Base-by-base conservation (phyloP, 2,113 vertebrate genomes). In the Vulpes vulpes region DNA sequence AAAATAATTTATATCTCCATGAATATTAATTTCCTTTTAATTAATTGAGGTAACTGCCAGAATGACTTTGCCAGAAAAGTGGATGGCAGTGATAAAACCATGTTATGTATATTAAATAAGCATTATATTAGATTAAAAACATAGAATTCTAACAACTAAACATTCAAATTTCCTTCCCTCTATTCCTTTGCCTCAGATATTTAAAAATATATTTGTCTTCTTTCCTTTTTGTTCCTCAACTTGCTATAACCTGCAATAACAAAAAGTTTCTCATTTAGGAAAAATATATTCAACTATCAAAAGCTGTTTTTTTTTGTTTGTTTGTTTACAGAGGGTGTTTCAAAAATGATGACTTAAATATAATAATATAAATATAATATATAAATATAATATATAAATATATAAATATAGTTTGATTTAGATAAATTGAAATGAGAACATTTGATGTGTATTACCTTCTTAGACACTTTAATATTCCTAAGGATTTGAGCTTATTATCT, bases 11-110 rank as follows among this genome's bases (percentile, higher is more conserved):
- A 23, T 76, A 80, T 81, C 81, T 59, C 12, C 10, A 55, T 76
- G 22, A 78, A 49, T 90, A 64, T 76, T 78, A 62, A 93, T 67
- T 89, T 94, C 7, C 65, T 92, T 87, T 15, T n/a, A 93, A 43
- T 32, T 80, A 73, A 73, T 65, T 93, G 49, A 80, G 43, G 2
- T 69, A 94, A 91, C 53, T 89, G 0, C 20, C 15, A 94, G n/a
- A 84, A 89, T 94, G 32, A 84, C 35, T 85, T 81, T 38, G 43
- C 79, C 10, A 53, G 7, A 60, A 81, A 76, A 1, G 25, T 59
- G 38, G 8, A 71, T n/a, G 57, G 25, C 35, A 71, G 30, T 83
- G 60, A 64, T 83, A 79, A 87, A 71, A 73, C 3, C 11, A 84
- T 78, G 27, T 57, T 12, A 57, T 64, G 0, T 55, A 55, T 93